These are phyloP conservation scores for Halcyon badia DNA, from an alignment of 2,797 vertebrate species.

Conservation along the genomic window DNA sequence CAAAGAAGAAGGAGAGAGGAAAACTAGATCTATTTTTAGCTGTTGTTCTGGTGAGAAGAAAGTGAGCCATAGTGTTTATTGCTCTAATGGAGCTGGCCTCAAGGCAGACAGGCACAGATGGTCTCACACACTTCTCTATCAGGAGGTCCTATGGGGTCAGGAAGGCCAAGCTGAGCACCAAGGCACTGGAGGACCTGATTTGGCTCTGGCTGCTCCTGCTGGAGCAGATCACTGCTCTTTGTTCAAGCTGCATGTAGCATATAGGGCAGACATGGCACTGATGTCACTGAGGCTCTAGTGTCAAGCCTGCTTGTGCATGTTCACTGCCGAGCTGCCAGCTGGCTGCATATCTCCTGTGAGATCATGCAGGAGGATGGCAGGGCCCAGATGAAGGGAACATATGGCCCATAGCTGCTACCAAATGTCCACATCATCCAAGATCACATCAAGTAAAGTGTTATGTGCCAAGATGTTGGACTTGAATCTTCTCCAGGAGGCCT, in stretches of 20 bases:
- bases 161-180: neutral
- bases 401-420: conserved; percentile 37
- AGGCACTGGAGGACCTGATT: neutral
- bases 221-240: neutral
- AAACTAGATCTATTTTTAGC: neutral
- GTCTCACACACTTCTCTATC: neutral
- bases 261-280: neutral
- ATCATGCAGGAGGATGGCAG: neutral
- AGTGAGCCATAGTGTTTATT: neutral
- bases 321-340: conserved; percentile 19
- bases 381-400: conserved; percentile 51
- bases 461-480: conserved; percentile 16
- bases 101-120: conserved; percentile 18
- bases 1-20: neutral
- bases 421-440: conserved; percentile 30
- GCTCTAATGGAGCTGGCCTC: neutral
- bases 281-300: neutral
- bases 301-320: neutral
- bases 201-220: neutral
- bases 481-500: neutral
- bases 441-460: neutral
- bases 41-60: neutral
- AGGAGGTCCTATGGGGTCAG: neutral
- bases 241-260: neutral
- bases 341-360: conserved; percentile 16